Evolutionary conservation across 92 coral and sea anemone species (phyloP).

Genomic region (Umimayanthus kanabou): DNA sequence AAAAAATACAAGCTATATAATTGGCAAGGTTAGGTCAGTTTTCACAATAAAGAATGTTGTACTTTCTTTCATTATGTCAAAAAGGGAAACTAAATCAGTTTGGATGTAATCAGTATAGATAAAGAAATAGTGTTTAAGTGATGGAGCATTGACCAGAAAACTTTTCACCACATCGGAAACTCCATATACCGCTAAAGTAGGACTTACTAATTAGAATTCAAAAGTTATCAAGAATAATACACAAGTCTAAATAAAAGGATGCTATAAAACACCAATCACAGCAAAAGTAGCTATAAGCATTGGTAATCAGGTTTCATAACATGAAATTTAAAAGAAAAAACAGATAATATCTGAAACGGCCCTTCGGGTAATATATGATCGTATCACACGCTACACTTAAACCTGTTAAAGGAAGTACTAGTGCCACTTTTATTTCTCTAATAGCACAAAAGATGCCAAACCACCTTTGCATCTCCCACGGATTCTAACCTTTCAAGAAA

Average conservation of each 20-base stretch:
- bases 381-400: neutral
- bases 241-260: neutral
- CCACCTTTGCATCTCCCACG: neutral
- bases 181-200: neutral
- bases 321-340: neutral
- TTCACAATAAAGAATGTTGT: neutral
- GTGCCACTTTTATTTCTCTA: neutral
- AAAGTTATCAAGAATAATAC: neutral
- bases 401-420: conserved; percentile 17
- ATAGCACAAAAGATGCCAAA: neutral
- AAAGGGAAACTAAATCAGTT: neutral
- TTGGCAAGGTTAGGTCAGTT: neutral
- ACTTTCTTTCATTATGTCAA: neutral
- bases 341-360: neutral
- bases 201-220: neutral
- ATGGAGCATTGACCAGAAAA: neutral
- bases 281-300: neutral
- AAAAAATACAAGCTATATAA: neutral
- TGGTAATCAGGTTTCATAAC: neutral
- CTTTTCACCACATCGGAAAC: neutral
- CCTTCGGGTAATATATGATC: neutral
- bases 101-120: neutral
- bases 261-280: conserved; percentile 1
- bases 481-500: neutral
- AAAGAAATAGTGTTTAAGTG: neutral